These are phyloP conservation scores for Palloptera scutellata DNA, from an alignment of 2,888 invertebrate species.

Conservation along the genomic window DNA sequence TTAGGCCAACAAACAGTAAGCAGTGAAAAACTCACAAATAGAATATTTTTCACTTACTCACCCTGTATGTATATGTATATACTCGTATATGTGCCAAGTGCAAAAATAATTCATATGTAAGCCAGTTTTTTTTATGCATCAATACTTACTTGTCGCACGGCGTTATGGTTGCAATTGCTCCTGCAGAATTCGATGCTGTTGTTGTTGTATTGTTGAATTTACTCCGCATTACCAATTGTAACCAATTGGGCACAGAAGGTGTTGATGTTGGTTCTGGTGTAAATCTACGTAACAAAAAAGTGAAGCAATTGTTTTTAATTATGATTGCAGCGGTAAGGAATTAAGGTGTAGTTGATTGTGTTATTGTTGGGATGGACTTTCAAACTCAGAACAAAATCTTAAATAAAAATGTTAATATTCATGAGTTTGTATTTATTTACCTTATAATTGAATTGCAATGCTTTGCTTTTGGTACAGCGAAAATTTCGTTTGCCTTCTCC, in stretches of 20 bases:
- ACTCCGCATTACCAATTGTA: constrained; percentile 63
- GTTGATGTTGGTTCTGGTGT: constrained; percentile 59
- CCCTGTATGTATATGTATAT: constrained; percentile 1
- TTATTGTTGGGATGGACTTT: too few species aligned
- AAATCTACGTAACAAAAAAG: constrained; percentile 47
- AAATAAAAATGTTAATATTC: too few species aligned
- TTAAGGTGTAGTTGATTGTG: too few species aligned
- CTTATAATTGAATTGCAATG: constrained; percentile 59
- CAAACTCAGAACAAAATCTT: too few species aligned
- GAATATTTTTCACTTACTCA: too few species aligned
- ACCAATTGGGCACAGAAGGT: constrained; percentile 61
- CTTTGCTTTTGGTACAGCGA: constrained; percentile 57
- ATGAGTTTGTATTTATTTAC: constrained; percentile 40
- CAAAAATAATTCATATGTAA: neutral
- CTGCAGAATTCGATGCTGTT: constrained; percentile 17
- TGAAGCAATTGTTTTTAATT: neutral
- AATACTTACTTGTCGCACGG: constrained; percentile 46
- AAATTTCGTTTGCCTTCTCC: constrained; percentile 52
- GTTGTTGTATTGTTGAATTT: constrained; percentile 51
- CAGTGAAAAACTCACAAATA: too few species aligned
- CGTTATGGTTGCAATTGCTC: neutral
- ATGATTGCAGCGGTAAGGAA: neutral
- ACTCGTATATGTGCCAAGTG: neutral
- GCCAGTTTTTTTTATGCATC: neutral
- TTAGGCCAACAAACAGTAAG: neutral